phyloP scores from a whole-genome alignment of 2,113 vertebrate species.

The Rattus norvegicus region DNA sequence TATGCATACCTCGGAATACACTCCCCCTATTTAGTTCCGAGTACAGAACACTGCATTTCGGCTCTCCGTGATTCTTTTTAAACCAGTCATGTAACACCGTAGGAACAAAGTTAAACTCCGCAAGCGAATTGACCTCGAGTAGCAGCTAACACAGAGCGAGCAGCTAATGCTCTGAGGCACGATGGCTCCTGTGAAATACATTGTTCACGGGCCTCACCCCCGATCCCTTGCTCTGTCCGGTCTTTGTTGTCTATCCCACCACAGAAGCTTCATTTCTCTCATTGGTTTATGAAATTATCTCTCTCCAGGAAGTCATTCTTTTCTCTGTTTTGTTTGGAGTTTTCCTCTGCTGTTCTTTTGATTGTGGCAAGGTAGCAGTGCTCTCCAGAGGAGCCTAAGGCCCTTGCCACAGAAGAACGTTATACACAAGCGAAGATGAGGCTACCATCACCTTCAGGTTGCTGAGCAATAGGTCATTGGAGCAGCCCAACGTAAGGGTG shows the following conservation, averaged over 20 bases:
- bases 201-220: neutral
- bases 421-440: rapidly evolving
- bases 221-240: rapidly evolving
- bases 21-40: neutral
- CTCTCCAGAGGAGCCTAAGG: neutral
- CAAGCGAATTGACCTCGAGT: no score
- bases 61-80: neutral
- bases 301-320: neutral
- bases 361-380: neutral
- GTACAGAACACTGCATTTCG: neutral
- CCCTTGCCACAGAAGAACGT: rapidly evolving
- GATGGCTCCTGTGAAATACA: rapidly evolving
- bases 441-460: neutral
- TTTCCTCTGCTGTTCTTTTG: neutral
- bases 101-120: neutral
- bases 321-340: neutral
- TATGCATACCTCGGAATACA: rapidly evolving
- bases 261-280: neutral
- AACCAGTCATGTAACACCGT: neutral
- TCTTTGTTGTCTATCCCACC: neutral
- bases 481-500: rapidly evolving
- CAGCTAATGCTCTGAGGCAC: no score
- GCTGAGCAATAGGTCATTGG: no score
- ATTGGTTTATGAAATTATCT: neutral
- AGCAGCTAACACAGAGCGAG: no score